phyloP scores from a whole-genome alignment of 2,113 vertebrate genomes.

The Turnix velox region DNA sequence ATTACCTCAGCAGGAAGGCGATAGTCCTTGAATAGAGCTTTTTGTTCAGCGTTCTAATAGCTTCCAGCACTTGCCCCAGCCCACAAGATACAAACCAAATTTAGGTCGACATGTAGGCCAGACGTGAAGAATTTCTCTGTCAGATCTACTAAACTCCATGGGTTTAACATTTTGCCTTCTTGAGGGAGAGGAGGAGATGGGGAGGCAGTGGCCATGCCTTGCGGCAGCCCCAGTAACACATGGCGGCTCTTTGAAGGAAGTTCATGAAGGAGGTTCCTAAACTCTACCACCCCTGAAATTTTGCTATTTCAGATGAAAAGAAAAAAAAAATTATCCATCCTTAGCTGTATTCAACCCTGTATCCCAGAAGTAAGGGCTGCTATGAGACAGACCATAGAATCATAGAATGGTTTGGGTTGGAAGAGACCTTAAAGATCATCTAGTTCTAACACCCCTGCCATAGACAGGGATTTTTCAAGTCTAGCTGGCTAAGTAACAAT shows the following conservation, averaged over 20 bases:
- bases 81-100: slow-evolving; percentile 72
- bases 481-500: background rate
- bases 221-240: slow-evolving; percentile 34
- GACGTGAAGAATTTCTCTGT: slow-evolving; percentile 72
- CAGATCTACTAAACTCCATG: slow-evolving; percentile 57
- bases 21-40: slow-evolving; percentile 84
- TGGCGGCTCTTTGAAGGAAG: slow-evolving; percentile 39
- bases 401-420: too few species aligned
- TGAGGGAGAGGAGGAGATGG: slow-evolving; percentile 28
- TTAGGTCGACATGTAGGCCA: slow-evolving; percentile 70
- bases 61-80: slow-evolving; percentile 83
- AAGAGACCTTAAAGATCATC: too few species aligned
- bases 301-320: background rate
- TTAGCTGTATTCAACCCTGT: background rate
- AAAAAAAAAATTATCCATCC: background rate
- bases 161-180: slow-evolving; percentile 54
- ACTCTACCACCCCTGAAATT: background rate
- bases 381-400: background rate
- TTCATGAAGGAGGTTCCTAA: slow-evolving; percentile 19
- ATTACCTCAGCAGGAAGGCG: slow-evolving; percentile 83
- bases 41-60: slow-evolving; percentile 86
- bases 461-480: background rate
- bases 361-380: background rate
- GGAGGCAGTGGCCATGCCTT: background rate
- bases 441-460: too few species aligned